Evolutionary conservation across 1,140 invertebrate species (phyloP), one percentile per base, ranked within the genome.

Genomic region (Drosophila lini): DNA sequence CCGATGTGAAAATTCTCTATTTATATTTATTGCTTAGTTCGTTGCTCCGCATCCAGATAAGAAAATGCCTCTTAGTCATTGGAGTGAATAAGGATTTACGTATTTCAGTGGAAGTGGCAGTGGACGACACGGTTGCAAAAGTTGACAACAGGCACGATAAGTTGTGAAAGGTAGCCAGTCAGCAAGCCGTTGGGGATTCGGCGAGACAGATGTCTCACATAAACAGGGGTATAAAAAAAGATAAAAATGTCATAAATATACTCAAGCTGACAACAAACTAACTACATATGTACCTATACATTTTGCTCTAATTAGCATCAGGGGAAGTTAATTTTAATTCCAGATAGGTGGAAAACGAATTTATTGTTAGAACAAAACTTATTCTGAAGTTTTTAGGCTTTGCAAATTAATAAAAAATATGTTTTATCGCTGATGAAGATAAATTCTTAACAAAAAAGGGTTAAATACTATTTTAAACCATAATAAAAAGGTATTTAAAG

Each of bases 21-120:
- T 71, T 71, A 71, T 58, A 71, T 71, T 71, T 71, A 71, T 71
- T 70, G 68, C 65, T 58, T 41, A 48, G 68, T 71, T 71, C 65
- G 55, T 59, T 76, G 62, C 47, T 42, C 53, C 58, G 55, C n/a
- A 45, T 38, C 22, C 56, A 60, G 74, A 76, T 77, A 76, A 76
- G 82, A 71, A 71, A 60, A 78, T 56, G 61, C 42, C 69, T 58
- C 32, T 65, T 76, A 76, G 47, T 64, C 63, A 73, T 58, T 65
- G 19, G 47, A 70, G 32, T 65, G 56, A 42, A 45, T 44, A 77
- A 76, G 74, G 73, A 76, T 68, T 76, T 64, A 59, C 34, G 40
- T 28, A 76, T 55, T 63, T 70, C 28, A 19, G 32, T 13, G 34
- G 45, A 64, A 62, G 52, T 16, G 11, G 42, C n/a, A 16, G 15